phyloP scores from a whole-genome alignment of 2,888 invertebrate genomes.

The Synergus umbraculus region DNA sequence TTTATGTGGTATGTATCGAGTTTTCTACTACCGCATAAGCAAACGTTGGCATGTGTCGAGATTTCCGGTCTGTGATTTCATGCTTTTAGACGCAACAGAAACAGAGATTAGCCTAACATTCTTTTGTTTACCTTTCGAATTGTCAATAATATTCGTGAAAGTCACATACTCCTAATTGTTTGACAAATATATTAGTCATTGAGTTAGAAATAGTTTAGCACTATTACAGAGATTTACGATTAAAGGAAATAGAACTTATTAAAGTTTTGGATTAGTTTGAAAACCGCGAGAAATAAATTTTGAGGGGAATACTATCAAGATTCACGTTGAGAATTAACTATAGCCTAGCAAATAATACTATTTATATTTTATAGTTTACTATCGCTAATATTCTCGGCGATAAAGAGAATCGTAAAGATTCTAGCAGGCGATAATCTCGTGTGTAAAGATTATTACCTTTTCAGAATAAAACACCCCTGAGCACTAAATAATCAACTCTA shows the following conservation, averaged over 20 bases:
- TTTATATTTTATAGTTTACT: constrained; percentile 2
- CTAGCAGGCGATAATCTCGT: background rate
- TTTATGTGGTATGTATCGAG: background rate
- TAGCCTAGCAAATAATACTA: background rate
- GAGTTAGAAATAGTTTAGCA: background rate
- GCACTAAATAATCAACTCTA: too few relatives aligned
- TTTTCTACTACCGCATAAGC: background rate
- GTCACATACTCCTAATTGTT: background rate
- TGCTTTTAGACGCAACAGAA: background rate
- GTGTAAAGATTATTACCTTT: background rate
- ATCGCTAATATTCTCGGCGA: background rate
- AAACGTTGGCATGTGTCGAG: background rate
- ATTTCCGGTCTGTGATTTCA: background rate
- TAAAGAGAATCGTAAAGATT: constrained; percentile 26
- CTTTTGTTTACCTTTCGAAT: background rate
- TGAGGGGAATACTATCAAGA: background rate
- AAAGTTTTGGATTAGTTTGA: background rate
- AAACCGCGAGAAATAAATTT: too few relatives aligned
- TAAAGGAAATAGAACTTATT: background rate
- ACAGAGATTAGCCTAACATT: background rate
- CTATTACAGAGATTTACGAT: too few relatives aligned
- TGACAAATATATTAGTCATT: background rate
- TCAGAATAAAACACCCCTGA: too few relatives aligned
- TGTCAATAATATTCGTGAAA: background rate
- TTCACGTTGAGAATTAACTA: background rate